Conservation (phyloP, 2,888 invertebrate species). For the Apantesis nais region DNA sequence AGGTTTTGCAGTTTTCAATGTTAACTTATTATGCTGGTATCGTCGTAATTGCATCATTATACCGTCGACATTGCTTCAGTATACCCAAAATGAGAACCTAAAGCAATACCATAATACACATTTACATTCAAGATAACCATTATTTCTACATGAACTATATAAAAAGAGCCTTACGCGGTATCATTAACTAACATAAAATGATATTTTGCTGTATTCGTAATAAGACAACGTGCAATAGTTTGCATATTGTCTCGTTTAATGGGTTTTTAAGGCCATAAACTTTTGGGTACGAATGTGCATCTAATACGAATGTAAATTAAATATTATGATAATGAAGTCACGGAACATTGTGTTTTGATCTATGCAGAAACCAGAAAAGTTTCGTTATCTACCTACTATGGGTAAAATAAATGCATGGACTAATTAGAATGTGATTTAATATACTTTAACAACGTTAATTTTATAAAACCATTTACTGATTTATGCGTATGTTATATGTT, state of each 20-base stretch:
- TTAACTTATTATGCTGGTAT: not conserved
- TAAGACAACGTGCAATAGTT: constrained; percentile 15
- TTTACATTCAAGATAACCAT: constrained; percentile 31
- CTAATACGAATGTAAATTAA: not conserved
- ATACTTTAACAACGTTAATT: too few relatives aligned
- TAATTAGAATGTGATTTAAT: not conserved
- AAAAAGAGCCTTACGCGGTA: constrained; percentile 28
- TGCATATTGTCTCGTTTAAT: not conserved
- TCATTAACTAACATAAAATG: constrained; percentile 28
- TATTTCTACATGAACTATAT: constrained; percentile 30
- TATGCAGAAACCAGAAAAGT: not conserved
- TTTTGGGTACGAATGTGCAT: not conserved
- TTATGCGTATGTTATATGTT: constrained; percentile 30
- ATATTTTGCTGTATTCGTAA: constrained; percentile 28
- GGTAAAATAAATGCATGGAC: not conserved
- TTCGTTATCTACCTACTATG: not conserved
- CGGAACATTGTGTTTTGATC: not conserved
- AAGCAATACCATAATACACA: constrained; percentile 26
- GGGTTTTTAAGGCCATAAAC: constrained; percentile 2
- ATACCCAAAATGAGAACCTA: not conserved
- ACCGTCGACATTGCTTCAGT: constrained; percentile 11
- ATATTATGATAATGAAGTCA: not conserved
- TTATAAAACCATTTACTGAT: not conserved
- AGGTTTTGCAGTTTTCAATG: not conserved
- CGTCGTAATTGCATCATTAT: too few relatives aligned